Base-by-base conservation (phyloP, 2,888 invertebrate genomes). In the Pristionchus arcanus region DNA sequence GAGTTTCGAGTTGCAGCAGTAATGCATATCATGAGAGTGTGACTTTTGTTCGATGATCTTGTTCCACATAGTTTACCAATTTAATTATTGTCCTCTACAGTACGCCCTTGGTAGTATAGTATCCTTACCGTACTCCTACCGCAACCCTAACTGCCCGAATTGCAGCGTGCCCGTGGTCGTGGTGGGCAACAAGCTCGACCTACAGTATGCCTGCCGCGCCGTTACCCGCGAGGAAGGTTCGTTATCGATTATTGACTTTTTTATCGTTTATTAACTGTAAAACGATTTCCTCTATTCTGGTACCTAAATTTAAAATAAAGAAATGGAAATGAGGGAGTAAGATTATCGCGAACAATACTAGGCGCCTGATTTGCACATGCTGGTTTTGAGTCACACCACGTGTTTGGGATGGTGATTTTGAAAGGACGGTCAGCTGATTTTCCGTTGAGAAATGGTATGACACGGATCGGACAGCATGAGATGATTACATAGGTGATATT, bases 181-280 rank as follows among this genome's bases (percentile, higher is more conserved):
- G 95, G 98, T 99, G 93, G 98, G 98, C 84, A 99, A 99, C 96
- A 99, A 99, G 97, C 97, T 97, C 92, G 98, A 98, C 96, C 97
- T 98, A 94, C 97, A 84, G 19, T 59, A 98, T 95, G 85, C 91
- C 49, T 89, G 81, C 19, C 90, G 93, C 25, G 89, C 90, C 25
- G 91, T 93, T 53, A 42, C 89, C 28, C 87, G 66, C 19, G 91
- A 91, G 49, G 91, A 91, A 87, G 93, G 89, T 87, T 11, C 4
- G 84, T 1, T 34, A 42, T 77, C 25, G 77, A 77, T 77, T 77
- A n/a, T n/a, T n/a, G n/a, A n/a, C 16, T 34, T 25, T n/a, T 59
- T 25, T 59, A 25, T 59, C 25, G 21, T 4, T 15, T 63, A 25
- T 63, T 21, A 25, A 63, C 63, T 21, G 63, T 63, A 7, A n/a